A percentile compares a stretch with the other conserved stretches of the same genome.
These are phyloP conservation scores for Drosophila miranda DNA, from an alignment of 1,140 invertebrate genomes.

Conservation along the genomic window DNA sequence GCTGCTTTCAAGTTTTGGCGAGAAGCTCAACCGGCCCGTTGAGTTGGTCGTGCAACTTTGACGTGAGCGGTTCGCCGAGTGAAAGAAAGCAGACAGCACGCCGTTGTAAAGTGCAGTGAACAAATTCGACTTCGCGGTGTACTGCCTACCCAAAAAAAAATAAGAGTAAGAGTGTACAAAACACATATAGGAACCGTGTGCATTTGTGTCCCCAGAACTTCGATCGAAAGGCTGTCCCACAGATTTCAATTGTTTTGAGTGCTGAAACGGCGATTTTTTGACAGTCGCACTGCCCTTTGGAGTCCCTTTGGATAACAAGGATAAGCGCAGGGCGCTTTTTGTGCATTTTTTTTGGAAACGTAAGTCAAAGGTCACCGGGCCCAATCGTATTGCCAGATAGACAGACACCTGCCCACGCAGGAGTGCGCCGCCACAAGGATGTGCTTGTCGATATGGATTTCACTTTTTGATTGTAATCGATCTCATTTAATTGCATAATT, in stretches of 20 bases:
- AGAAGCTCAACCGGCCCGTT: conserved; percentile 7
- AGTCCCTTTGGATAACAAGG: conserved; percentile 24
- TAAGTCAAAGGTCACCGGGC: conserved; percentile 32
- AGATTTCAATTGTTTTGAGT: conserved; percentile 24
- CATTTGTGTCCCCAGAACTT: conserved; percentile 17
- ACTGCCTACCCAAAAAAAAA: conserved; percentile 46
- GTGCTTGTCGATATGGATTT: no score
- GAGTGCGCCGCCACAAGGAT: no score
- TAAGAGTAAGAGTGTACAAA: conserved; percentile 27
- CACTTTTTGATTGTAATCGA: conserved; percentile 12
- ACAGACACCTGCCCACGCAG: no score
- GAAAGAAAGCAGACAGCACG: conserved; percentile 26
- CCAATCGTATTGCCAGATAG: neutral
- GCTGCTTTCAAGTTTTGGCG: conserved; percentile 57
- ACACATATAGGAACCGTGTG: conserved; percentile 15
- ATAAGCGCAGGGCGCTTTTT: conserved; percentile 24
- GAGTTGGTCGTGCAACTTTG: conserved; percentile 73
- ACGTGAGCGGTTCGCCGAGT: conserved; percentile 66
- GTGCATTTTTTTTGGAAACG: conserved; percentile 9
- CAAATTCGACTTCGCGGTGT: conserved; percentile 55
- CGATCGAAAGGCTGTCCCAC: conserved; percentile 1
- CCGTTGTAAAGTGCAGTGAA: conserved; percentile 49
- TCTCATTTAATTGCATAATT: conserved; percentile 46
- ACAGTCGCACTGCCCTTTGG: neutral
- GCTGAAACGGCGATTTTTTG: conserved; percentile 11